phyloP scores from a whole-genome alignment of 2,113 vertebrate genomes.

The zebrafish (Danio rerio) region DNA sequence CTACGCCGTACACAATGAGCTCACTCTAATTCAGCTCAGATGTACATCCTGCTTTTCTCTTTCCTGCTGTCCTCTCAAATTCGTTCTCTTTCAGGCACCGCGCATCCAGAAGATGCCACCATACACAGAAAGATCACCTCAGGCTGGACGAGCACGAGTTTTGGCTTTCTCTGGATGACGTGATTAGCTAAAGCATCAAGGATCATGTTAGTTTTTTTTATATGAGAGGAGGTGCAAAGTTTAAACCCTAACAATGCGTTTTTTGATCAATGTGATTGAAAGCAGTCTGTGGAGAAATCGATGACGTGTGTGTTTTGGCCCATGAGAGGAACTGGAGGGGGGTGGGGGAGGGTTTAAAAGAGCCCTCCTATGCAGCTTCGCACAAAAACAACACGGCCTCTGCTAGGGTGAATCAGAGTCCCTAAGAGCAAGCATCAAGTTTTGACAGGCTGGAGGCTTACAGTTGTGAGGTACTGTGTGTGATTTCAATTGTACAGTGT shows the following conservation, averaged over 20 bases:
- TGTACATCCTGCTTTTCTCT: conserved; percentile 74
- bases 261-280: conserved; percentile 40
- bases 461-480: background rate
- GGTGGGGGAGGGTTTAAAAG: background rate
- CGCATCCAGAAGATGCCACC: conserved; percentile 37
- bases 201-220: background rate
- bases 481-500: background rate
- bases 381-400: conserved; percentile 34
- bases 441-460: conserved; percentile 14
- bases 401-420: background rate
- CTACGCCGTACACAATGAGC: conserved; percentile 83
- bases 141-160: background rate
- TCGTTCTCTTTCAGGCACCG: conserved; percentile 45
- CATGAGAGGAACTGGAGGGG: conserved; percentile 2
- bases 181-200: conserved; percentile 25
- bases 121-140: background rate
- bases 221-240: background rate
- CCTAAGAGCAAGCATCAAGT: conserved; percentile 23
- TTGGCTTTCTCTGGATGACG: background rate
- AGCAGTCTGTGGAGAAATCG: conserved; percentile 20
- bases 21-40: conserved; percentile 87
- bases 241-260: conserved; percentile 20
- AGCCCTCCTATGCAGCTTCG: conserved; percentile 1
- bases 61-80: background rate
- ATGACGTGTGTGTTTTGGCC: conserved; percentile 24